Evolutionary conservation across 2,797 vertebrate genomes (phyloP).

Genomic region (Eupleurogrammus muticus): DNA sequence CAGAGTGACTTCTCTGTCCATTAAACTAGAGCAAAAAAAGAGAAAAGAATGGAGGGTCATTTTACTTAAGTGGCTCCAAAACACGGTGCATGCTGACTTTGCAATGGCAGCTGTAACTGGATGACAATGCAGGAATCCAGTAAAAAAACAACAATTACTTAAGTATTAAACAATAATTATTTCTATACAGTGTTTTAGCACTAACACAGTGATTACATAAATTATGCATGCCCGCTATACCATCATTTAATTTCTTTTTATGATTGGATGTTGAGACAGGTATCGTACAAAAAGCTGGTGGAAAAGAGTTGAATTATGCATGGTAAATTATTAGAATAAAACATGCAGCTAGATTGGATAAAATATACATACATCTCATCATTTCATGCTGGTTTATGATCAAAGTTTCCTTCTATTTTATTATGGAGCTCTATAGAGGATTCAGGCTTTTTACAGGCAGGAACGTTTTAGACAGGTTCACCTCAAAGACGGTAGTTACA

Average conservation of each 20-base stretch:
- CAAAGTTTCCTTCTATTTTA: not conserved
- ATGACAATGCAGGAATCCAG: constrained; percentile 18
- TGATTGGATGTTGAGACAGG: not conserved
- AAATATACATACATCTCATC: not conserved
- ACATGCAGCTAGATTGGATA: not conserved
- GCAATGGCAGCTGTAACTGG: constrained; percentile 1
- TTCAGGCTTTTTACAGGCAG: too few relatives aligned
- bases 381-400: not conserved
- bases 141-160: not conserved
- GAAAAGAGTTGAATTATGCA: not conserved
- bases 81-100: constrained; percentile 24
- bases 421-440: not conserved
- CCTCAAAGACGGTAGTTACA: too few relatives aligned
- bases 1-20: constrained; percentile 96
- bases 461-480: too few relatives aligned
- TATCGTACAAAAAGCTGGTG: not conserved
- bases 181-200: not conserved
- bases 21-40: constrained; percentile 83
- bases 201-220: not conserved
- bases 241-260: not conserved
- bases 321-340: not conserved
- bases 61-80: constrained; percentile 11
- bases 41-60: constrained; percentile 15
- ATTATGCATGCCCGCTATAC: not conserved
- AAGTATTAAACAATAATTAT: not conserved